phyloP scores from a whole-genome alignment of 1,140 invertebrate genomes.

The Drosophila takahashii region DNA sequence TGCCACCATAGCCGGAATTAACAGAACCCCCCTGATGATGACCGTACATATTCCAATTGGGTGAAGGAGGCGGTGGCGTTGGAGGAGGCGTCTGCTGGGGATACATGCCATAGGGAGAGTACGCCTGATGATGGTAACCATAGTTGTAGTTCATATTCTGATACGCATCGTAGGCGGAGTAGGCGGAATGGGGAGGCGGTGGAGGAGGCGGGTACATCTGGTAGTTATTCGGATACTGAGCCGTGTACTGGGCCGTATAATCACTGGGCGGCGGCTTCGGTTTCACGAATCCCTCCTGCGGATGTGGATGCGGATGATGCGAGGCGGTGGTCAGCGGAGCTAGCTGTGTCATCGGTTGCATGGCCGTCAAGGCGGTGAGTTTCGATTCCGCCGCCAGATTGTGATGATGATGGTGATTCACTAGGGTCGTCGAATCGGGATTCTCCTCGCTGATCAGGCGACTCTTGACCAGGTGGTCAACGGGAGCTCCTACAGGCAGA shows the following conservation, averaged over 20 bases:
- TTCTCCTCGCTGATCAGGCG: constrained; percentile 81
- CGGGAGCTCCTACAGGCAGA: constrained; percentile 13
- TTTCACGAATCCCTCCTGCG: constrained; percentile 83
- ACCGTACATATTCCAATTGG: constrained; percentile 87
- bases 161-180: constrained; percentile 82
- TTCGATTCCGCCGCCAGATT: constrained; percentile 71
- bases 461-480: constrained; percentile 67
- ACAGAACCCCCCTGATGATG: constrained; percentile 58
- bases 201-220: constrained; percentile 84
- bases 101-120: constrained; percentile 83
- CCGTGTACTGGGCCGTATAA: constrained; percentile 72
- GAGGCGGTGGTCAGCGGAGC: constrained; percentile 58
- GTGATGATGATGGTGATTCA: constrained; percentile 77
- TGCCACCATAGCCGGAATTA: constrained; percentile 56
- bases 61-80: constrained; percentile 84
- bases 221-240: constrained; percentile 83
- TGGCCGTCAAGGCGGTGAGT: constrained; percentile 78
- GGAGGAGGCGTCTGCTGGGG: constrained; percentile 85
- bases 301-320: constrained; percentile 37
- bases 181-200: constrained; percentile 77
- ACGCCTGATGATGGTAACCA: constrained; percentile 82
- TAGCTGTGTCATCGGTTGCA: constrained; percentile 82
- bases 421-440: constrained; percentile 82
- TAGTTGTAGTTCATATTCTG: constrained; percentile 85
- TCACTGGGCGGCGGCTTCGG: constrained; percentile 84